Conservation (phyloP, 2,888 invertebrate genomes). For the Reticulitermes lucifugus region DNA sequence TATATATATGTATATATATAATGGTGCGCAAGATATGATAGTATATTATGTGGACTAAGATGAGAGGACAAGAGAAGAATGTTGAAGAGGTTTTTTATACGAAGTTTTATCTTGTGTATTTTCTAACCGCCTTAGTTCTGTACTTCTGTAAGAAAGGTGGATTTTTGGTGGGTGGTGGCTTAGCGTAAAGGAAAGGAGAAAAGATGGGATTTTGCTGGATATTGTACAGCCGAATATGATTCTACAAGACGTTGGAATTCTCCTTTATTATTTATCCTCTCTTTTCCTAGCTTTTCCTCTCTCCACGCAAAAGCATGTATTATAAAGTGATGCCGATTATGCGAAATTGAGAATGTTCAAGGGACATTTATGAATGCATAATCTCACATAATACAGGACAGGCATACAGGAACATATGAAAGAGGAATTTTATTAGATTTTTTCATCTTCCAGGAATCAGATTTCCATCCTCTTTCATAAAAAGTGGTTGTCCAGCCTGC, state of each 20-base stretch:
- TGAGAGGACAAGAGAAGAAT: neutral
- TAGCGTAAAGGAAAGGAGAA: neutral
- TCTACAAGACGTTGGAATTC: neutral
- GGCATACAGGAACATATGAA: neutral
- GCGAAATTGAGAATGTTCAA: slow-evolving; percentile 8
- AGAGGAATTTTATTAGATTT: neutral
- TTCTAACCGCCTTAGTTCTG: neutral
- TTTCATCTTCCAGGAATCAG: neutral
- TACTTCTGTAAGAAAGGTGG: neutral
- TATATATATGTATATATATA: neutral
- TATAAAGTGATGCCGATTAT: neutral
- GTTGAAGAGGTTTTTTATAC: neutral
- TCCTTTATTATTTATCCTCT: neutral
- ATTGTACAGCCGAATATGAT: neutral
- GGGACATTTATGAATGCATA: neutral
- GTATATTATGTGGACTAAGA: neutral
- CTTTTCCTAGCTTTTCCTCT: neutral
- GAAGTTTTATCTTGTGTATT: neutral
- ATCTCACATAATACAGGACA: neutral
- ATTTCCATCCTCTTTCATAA: neutral
- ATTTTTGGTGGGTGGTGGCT: neutral
- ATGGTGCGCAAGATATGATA: neutral
- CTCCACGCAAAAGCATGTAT: neutral
- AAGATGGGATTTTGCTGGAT: neutral
- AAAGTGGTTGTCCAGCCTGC: neutral